Conservation (phyloP, 2,888 invertebrate genomes). For the Terebella lapidaria region DNA sequence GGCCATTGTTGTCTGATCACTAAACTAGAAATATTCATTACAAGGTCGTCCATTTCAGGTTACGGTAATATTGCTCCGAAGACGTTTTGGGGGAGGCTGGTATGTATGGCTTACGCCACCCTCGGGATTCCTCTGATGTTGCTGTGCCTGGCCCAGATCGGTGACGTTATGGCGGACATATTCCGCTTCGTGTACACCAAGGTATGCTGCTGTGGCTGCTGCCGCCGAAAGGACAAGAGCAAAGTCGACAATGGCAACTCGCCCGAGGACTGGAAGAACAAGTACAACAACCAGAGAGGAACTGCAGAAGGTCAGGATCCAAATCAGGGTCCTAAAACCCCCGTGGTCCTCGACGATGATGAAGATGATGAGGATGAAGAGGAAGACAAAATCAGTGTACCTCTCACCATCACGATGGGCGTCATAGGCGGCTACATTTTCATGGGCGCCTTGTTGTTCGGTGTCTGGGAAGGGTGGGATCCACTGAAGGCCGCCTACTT, state of each 20-base stretch:
- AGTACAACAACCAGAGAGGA: slow-evolving; percentile 10
- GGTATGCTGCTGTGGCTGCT: too few species aligned
- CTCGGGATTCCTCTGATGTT: slow-evolving; percentile 58
- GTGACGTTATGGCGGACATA: slow-evolving; percentile 55
- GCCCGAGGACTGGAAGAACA: slow-evolving; percentile 23
- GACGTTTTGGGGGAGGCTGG: slow-evolving; percentile 51
- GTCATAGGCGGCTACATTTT: slow-evolving; percentile 50
- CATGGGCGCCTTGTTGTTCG: slow-evolving; percentile 49
- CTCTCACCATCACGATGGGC: slow-evolving; percentile 49
- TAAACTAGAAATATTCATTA: too few species aligned
- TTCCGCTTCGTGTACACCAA: slow-evolving; percentile 26
- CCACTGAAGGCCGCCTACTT: slow-evolving; percentile 45
- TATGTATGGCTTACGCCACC: slow-evolving; percentile 52
- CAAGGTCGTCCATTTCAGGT: slow-evolving; percentile 31
- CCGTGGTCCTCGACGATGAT: slow-evolving; percentile 36
- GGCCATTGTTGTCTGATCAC: too few species aligned
- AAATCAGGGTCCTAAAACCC: slow-evolving; percentile 20
- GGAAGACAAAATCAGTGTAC: slow-evolving; percentile 47
- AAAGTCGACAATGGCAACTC: slow-evolving; percentile 1
- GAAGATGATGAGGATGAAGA: slow-evolving; percentile 47
- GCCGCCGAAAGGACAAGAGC: slow-evolving; percentile 29
- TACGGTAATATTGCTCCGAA: slow-evolving; percentile 53
- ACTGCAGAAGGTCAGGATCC: neutral
- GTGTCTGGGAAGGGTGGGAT: slow-evolving; percentile 49
- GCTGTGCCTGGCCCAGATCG: slow-evolving; percentile 56